phyloP scores from a whole-genome alignment of 2,888 invertebrate species.

The Acrobasis consociella region DNA sequence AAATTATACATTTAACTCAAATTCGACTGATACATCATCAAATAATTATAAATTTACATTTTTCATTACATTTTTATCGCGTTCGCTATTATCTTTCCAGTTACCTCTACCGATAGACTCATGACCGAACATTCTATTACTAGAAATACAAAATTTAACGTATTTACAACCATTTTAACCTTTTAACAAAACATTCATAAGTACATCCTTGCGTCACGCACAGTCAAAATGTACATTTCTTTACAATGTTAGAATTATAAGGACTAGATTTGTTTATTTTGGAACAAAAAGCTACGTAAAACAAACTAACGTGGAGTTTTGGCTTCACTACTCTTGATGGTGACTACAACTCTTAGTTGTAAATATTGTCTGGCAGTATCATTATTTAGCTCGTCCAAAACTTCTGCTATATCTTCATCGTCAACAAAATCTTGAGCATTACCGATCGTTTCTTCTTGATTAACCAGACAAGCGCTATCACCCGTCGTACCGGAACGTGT shows the following conservation, averaged over 20 bases:
- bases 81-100: conserved; percentile 54
- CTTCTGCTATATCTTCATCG: conserved; percentile 26
- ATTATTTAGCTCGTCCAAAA: conserved; percentile 35
- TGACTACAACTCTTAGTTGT: conserved; percentile 51
- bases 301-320: conserved; percentile 46
- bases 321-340: conserved; percentile 44
- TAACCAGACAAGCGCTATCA: conserved; percentile 33
- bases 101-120: conserved; percentile 68
- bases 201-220: conserved; percentile 75
- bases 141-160: conserved; percentile 83
- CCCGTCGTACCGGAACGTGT: conserved; percentile 43
- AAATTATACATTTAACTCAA: conserved; percentile 32
- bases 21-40: conserved; percentile 53
- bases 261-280: conserved; percentile 73
- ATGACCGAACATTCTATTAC: conserved; percentile 76
- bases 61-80: conserved; percentile 55
- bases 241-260: conserved; percentile 61
- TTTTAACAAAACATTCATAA: conserved; percentile 78
- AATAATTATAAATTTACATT: conserved; percentile 53
- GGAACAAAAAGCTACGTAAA: conserved; percentile 61
- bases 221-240: conserved; percentile 76
- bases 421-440: conserved; percentile 35
- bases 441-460: conserved; percentile 28
- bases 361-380: conserved; percentile 67
- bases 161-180: conserved; percentile 81